Evolutionary conservation across 1,140 invertebrate genomes (phyloP), one percentile per base, ranked within the genome.

Genomic region (Pseudomyrmex flavicornis): DNA sequence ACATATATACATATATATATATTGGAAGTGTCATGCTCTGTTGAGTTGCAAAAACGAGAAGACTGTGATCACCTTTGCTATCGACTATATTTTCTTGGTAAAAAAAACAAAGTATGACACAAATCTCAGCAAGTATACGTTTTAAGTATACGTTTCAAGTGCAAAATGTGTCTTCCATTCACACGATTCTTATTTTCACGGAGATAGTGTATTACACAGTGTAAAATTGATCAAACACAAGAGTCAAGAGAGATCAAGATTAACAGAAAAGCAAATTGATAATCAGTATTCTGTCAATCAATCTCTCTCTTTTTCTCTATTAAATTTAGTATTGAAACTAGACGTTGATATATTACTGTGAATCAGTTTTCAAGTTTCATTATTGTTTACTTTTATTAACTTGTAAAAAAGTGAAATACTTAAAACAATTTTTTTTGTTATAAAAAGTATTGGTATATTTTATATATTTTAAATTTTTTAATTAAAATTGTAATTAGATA

Each of bases 11-110:
- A 26, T 26, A 26, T 26, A 26, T 26, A 26, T 26, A 4, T 87
- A 88, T 66, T 10, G 48, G 72, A 68, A 7, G 48, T 58, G 72
- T 68, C 61, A 10, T 26, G 35, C 5, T 73, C 70, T 70, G 26
- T 26, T 52, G 48, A 46, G 48, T 20, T 4, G 52, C 61, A 87
- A 85, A 84, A 68, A 58, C 22, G 12, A 17, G 15, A 65, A 87
- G 50, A 15, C 50, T 46, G 3, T 58, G 68, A 48, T 35, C 52
- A 73, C 13, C n/a, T 80, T 58, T 76, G n/a, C 22, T 69, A 20
- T 22, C 69, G 10, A 8, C 1, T 59, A 20, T n/a, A 59, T 10
- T 77, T 17, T 1, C 22, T 8, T 0, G 59, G 76, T 80, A 58
- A 59, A 56, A 59, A 80, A 35, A 35, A 35, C 35, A 35, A 35